Evolutionary conservation across 2,888 invertebrate species (phyloP), one percentile per base, ranked within the genome.

Genomic region (Pterostichus niger): DNA sequence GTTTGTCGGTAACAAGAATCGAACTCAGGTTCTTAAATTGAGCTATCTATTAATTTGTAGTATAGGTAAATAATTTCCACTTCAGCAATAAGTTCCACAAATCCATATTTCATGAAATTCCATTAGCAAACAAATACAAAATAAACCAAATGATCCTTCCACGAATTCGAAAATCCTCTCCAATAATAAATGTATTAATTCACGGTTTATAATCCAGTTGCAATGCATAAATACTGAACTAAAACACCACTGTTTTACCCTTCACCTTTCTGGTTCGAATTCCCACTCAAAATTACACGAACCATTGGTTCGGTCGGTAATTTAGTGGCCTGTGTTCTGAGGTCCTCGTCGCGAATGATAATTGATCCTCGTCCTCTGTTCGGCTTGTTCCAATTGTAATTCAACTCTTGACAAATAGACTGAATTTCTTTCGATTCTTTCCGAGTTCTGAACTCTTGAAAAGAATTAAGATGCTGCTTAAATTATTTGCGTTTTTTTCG

Each of bases 231-330:
- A 46, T 11, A n/a, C 52, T 52, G 13, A n/a, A 5, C 52, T 52
- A 52, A 52, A 52, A 52, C 52, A 46, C 52, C 52, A n/a, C 52
- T 5, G n/a, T n/a, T n/a, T 13, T 52, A 52, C 13, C 52, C 52
- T 52, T 40, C 40, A 40, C 40, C 40, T 40, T 40, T 1, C 40
- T 40, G 40, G 40, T 59, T 35, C 64, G 13, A 11, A 6, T 61
- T 6, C n/a, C 15, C 40, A 77, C 77, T 77, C 56, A 56, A 77
- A 77, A 56, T 77, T 77, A 77, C 77, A 56, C 40, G 40, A 56
- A 40, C 77, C 77, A 77, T 77, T 77, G 77, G 40, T 15, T 54
- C 10, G 2, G 56, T 33, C 33, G 15, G 54, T 77, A 77, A 77
- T 77, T 77, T 54, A 77, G 56, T 77, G 40, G 24, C 9, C 44